Percentiles rank a stretch among this genome's conserved stretches.
These are phyloP conservation scores for Charina bottae DNA, from an alignment of 2,113 vertebrate genomes.

Conservation along the genomic window DNA sequence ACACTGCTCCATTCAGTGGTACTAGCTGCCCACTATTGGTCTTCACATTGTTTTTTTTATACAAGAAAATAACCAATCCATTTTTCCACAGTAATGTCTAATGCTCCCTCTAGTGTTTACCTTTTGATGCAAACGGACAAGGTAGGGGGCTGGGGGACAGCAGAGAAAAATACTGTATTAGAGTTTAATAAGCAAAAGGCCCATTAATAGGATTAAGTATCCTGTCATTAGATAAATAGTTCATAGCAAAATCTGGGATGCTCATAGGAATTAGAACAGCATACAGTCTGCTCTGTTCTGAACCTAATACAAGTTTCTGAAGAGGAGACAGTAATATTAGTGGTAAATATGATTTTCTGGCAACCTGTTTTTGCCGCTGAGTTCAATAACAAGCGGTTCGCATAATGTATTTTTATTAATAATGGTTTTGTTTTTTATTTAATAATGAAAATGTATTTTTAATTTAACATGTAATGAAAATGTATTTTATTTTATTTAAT, in stretches of 20 bases:
- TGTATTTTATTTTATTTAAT: not conserved
- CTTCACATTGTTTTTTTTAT: too few species aligned
- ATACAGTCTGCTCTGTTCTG: slow-evolving; percentile 59
- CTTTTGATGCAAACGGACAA: slow-evolving; percentile 37
- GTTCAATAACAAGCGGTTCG: slow-evolving; percentile 5
- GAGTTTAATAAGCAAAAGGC: slow-evolving; percentile 63
- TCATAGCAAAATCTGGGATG: slow-evolving; percentile 70
- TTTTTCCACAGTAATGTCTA: slow-evolving; percentile 28
- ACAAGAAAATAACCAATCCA: not conserved
- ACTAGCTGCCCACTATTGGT: too few species aligned
- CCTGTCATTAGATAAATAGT: slow-evolving; percentile 76
- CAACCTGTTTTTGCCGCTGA: not conserved
- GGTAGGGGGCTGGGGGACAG: not conserved
- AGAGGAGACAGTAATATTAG: slow-evolving; percentile 55
- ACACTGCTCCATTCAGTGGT: too few species aligned
- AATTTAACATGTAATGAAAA: not conserved
- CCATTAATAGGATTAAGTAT: slow-evolving; percentile 78
- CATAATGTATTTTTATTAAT: slow-evolving; percentile 15
- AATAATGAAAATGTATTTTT: not conserved
- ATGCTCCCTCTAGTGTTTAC: slow-evolving; percentile 72
- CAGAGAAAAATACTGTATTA: slow-evolving; percentile 47
- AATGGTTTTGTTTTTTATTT: not conserved
- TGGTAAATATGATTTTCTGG: slow-evolving; percentile 69
- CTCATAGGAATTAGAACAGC: slow-evolving; percentile 65
- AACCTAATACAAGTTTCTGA: slow-evolving; percentile 49